A percentile compares a stretch with the other conserved stretches of the same genome.
phyloP scores from a whole-genome alignment of 2,113 vertebrate species.

The Ahaetulla prasina region DNA sequence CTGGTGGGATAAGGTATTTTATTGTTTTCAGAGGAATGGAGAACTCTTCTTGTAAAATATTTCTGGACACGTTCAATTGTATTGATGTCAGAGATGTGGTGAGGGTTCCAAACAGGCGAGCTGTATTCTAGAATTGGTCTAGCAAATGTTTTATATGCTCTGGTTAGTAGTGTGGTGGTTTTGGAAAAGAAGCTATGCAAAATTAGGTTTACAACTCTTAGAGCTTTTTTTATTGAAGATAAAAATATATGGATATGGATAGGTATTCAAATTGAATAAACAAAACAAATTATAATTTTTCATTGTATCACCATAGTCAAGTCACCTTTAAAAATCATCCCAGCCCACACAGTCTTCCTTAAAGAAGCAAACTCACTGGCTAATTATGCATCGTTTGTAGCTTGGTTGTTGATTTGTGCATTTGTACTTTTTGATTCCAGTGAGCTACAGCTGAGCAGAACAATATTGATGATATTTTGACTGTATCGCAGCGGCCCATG shows the following conservation, averaged over 20 bases:
- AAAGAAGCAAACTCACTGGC: neutral
- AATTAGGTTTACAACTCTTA: too few species aligned
- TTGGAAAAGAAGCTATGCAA: too few species aligned
- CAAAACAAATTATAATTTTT: neutral
- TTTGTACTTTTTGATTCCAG: neutral
- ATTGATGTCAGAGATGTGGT: too few species aligned
- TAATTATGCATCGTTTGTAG: neutral
- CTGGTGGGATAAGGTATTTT: too few species aligned
- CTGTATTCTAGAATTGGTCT: too few species aligned
- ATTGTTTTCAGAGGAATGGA: too few species aligned
- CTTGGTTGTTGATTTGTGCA: constrained; percentile 7
- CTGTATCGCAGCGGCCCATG: neutral
- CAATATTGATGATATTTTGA: neutral
- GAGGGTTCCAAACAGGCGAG: too few species aligned
- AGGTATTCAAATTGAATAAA: neutral
- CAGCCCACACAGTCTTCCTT: fast-evolving
- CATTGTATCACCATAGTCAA: constrained; percentile 44
- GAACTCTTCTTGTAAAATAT: too few species aligned
- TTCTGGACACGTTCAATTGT: too few species aligned
- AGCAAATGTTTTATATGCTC: too few species aligned
- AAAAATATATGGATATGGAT: neutral
- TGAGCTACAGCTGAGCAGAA: neutral
- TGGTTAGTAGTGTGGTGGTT: too few species aligned
- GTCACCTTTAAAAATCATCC: constrained; percentile 50
- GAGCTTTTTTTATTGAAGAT: too few species aligned